These are phyloP conservation scores for Megalurothrips usitatus DNA, from an alignment of 2,888 invertebrate genomes.

Conservation along the genomic window DNA sequence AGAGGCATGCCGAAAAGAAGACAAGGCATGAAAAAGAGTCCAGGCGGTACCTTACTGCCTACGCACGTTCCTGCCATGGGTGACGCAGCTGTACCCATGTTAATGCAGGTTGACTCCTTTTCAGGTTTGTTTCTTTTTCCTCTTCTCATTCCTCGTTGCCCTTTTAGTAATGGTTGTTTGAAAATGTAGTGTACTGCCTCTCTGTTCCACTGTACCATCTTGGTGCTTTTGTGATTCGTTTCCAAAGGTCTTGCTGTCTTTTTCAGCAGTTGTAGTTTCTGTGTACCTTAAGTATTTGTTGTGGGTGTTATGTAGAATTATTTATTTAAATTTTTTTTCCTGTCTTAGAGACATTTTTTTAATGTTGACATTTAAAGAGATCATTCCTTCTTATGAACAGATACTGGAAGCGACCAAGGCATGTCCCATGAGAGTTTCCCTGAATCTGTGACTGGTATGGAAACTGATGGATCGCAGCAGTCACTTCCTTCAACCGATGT, in stretches of 20 bases:
- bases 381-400: background rate
- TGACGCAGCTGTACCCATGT: constrained; percentile 17
- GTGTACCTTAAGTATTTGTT: no score
- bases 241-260: no score
- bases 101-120: constrained; percentile 20
- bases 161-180: no score
- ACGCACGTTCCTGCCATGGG: background rate
- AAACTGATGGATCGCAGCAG: background rate
- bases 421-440: background rate
- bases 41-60: background rate
- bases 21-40: constrained; percentile 19
- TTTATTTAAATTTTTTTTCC: no score
- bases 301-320: no score
- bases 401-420: constrained; percentile 1
- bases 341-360: no score
- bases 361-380: background rate
- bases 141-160: background rate
- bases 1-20: constrained; percentile 7
- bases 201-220: no score
- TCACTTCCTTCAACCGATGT: background rate
- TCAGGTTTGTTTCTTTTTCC: constrained; percentile 3
- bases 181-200: no score
- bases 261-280: no score
- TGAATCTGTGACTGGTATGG: background rate
- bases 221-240: no score